These are phyloP conservation scores for Otocyon megalotis DNA, from an alignment of 2,113 vertebrate genomes.

Conservation along the genomic window DNA sequence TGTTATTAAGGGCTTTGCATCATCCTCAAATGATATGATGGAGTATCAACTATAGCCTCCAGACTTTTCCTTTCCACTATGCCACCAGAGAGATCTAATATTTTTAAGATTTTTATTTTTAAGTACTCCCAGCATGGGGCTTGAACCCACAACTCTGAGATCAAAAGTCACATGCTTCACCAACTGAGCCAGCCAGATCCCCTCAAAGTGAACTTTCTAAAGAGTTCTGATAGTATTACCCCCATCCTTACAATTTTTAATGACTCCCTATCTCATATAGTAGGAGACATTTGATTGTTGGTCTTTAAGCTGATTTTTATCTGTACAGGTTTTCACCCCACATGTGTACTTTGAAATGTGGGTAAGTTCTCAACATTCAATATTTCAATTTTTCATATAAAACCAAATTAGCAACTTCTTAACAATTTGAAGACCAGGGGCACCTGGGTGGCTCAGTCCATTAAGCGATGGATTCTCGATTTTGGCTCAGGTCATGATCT, in stretches of 20 bases:
- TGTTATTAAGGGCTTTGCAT: not conserved
- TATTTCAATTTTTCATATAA: conserved; percentile 37
- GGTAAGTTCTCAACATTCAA: not conserved
- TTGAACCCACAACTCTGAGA: not conserved
- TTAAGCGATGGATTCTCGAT: not conserved
- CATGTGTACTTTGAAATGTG: not conserved
- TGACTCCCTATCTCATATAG: not conserved
- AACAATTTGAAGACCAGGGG: not conserved
- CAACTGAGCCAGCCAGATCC: not conserved
- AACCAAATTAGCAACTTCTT: not conserved
- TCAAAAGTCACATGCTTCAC: not conserved
- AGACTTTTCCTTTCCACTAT: not conserved
- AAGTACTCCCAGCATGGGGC: not conserved
- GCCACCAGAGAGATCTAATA: not conserved
- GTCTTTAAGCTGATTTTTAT: not conserved
- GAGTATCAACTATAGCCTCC: not conserved
- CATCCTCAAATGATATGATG: not conserved
- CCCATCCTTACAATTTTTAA: not conserved
- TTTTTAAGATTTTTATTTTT: not conserved
- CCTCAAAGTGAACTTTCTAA: not conserved
- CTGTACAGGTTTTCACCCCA: no score
- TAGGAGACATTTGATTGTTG: not conserved
- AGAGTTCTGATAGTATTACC: not conserved
- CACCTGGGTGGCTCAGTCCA: not conserved
- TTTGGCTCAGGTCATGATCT: not conserved